Base-by-base conservation (phyloP, 2,888 invertebrate species). In the Ophioninae sp. region DNA sequence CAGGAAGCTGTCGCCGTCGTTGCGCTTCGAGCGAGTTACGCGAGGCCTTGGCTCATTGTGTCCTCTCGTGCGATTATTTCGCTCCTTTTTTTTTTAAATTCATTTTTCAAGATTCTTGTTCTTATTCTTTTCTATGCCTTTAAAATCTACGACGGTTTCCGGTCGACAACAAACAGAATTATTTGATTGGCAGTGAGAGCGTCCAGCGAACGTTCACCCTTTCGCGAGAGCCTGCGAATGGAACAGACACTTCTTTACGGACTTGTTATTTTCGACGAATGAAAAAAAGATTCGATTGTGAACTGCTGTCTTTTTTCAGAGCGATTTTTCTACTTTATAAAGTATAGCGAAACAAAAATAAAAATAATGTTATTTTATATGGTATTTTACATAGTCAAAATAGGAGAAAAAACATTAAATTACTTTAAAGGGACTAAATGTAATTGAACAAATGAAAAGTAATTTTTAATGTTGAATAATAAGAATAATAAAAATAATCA, bases 161-260 rank as follows among this genome's bases (percentile, higher is more conserved):
- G 82, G 79, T 50, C 13, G 57, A 90, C 90, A 90, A 90, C 88
- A 88, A 89, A 88, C 89, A 88, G 13, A 44, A 89, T 88, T 89
- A n/a, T 89, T 88, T 88, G 88, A 87, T 87, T 75, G 67, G 61
- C 65, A 64, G 68, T 56, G 68, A 72, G 65, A 79, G 62, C 68
- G 67, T 20, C 37, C 72, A 68, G 67, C 37, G 85, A 81, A 87
- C 88, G 90, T 88, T 88, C 86, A 87, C 86, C 85, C 87, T 85
- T 89, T 87, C 83, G 87, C 88, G 87, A 81, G 56, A 67, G 64
- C 56, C 37, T 67, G 59, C 44, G 75, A 75, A 72, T 56, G 73
- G 6, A 39, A 75, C 56, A 65, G 21, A 37, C 56, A 13, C 50
- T 62, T 73, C 65, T 56, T 65, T 65, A 37, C 21, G n/a, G 20